Base-by-base conservation (phyloP, 2,888 invertebrate genomes). In the Physocephala rufipes region DNA sequence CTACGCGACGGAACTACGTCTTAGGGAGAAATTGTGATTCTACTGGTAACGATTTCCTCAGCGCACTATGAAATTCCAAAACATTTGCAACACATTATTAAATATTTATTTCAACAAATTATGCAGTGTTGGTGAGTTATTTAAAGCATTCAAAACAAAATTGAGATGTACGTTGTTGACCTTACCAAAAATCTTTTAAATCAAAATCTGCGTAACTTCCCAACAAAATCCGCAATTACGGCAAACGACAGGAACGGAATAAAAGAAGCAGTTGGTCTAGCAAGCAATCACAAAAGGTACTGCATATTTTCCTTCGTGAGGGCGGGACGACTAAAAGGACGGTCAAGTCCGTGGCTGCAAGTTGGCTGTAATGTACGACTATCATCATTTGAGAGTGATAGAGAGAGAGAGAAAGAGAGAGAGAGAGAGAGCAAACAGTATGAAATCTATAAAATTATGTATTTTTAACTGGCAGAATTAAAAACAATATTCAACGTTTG, bases 371-470 rank as follows among this genome's bases (percentile, higher is more conserved):
- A 28, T 59, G 49, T 62, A 36, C 68, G 30, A 67, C 28, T 26
- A 70, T 53, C 55, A 66, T 64, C 67, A n/a, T 66, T 47, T 70
- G 36, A 36, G 9, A 36, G 36, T 4, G 36, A 36, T 4, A 36
- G 36, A 7, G 36, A 36, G 36, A 36, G 36, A 36, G 4, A 36
- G 36, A 36, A 9, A 36, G 36, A 36, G 36, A 36, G 9, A 36
- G 36, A 36, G 36, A 36, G 36, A 9, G 68, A 70, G 79, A 81
- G 79, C 79, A 82, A 83, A 83, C 82, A 83, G 82, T 83, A 83
- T 83, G 82, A 83, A 83, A 82, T 82, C 80, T 81, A 81, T 82
- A 82, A 81, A 80, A 82, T 79, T 81, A 77, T 78, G 79, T 76
- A 76, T 73, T 76, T 76, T 76, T 75, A 72, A 63, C 64, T 26